These are phyloP conservation scores for Lutjanus erythropterus DNA, from an alignment of 2,113 vertebrate species.

Conservation along the genomic window DNA sequence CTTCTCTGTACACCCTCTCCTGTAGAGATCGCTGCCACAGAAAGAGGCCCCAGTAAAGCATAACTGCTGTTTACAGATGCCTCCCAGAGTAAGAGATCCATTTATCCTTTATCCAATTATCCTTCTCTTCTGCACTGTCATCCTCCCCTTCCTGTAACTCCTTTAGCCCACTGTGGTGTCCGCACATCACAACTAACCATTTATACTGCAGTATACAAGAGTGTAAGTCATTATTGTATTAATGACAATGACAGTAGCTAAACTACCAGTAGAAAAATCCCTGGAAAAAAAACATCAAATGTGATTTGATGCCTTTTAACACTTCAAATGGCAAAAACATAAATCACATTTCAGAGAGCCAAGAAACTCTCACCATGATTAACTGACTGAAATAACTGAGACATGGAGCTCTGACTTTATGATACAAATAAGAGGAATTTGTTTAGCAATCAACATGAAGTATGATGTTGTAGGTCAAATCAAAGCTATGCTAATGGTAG, in stretches of 20 bases:
- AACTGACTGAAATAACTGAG: background rate
- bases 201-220: slow-evolving; percentile 3
- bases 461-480: background rate
- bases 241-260: background rate
- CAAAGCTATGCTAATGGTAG: background rate
- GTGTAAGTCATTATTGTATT: background rate
- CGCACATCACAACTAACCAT: slow-evolving; percentile 44
- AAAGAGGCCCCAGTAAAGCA: slow-evolving; percentile 86
- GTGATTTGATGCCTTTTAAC: background rate
- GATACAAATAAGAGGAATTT: background rate
- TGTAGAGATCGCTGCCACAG: slow-evolving; percentile 84
- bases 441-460: background rate
- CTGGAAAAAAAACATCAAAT: background rate
- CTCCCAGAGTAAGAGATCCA: slow-evolving; percentile 86
- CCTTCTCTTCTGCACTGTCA: slow-evolving; percentile 81
- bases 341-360: background rate
- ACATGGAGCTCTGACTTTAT: background rate
- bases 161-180: slow-evolving; percentile 34
- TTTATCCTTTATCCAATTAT: slow-evolving; percentile 83
- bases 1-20: slow-evolving; percentile 85
- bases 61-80: slow-evolving; percentile 87
- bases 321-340: background rate
- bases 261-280: background rate
- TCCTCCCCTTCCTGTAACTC: slow-evolving; percentile 53
- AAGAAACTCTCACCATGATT: background rate